Percentiles rank a stretch among this genome's conserved stretches.
Evolutionary conservation across 2,113 vertebrate genomes (phyloP).

Genomic region (Mastomys coucha): DNA sequence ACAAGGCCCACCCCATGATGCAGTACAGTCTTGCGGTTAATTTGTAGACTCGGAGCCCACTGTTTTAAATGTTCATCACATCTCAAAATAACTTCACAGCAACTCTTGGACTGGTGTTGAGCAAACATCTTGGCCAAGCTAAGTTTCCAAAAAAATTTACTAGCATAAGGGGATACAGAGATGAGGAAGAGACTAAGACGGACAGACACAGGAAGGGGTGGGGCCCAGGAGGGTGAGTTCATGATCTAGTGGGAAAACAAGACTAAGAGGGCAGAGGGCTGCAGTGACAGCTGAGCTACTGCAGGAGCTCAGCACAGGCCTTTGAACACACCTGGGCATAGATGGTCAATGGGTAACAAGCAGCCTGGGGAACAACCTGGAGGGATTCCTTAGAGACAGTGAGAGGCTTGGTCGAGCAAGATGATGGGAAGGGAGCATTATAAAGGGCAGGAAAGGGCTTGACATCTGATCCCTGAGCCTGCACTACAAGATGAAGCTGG

Average conservation of each 20-base stretch:
- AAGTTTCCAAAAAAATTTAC: neutral
- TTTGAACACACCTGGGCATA: neutral
- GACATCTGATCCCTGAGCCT: neutral
- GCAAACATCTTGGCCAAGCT: neutral
- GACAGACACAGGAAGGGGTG: neutral
- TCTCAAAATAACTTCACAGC: neutral
- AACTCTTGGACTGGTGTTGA: neutral
- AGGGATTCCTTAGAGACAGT: neutral
- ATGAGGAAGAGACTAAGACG: neutral
- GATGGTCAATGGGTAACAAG: neutral
- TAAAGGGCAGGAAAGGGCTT: neutral
- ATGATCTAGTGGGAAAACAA: neutral
- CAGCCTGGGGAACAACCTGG: neutral
- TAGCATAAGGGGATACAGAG: neutral
- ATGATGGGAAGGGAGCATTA: neutral
- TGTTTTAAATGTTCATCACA: neutral
- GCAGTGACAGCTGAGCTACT: fast-evolving
- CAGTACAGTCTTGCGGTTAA: neutral
- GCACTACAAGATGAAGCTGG: neutral
- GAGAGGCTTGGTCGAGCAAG: neutral
- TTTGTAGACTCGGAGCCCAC: neutral
- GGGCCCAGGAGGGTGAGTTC: neutral
- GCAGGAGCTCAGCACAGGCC: neutral
- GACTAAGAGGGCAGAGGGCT: neutral
- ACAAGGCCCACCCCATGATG: neutral